Base-by-base conservation (phyloP, 2,797 vertebrate genomes). In the Poeciliopsis presidionis region DNA sequence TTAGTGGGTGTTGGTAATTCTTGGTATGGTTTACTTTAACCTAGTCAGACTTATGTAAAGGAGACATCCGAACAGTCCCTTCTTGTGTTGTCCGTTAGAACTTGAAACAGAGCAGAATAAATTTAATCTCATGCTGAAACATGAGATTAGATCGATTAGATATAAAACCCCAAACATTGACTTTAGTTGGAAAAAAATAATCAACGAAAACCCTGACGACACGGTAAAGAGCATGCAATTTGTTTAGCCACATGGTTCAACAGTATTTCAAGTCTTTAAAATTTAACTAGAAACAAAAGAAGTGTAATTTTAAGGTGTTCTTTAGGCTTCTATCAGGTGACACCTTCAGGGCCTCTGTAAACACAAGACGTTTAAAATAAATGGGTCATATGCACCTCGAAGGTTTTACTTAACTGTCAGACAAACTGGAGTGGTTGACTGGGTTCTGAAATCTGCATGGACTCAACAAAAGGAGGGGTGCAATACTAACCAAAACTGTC, bases 321-420 rank as follows among this genome's bases (percentile, higher is more conserved):
- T 75, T 70, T 75, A 30, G 85, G 59, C 80, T 80, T 78, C 72
- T 59, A 59, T 81, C 59, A 79, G 73, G 59, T 75, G 79, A 92
- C 84, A 87, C 79, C 74, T 84, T 86, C 81, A 41, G 51, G 75
- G 75, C 73, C 76, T 83, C 69, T 80, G 84, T 82, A 84, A 92
- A 93, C 86, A 90, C 70, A 84, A 46, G 80, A 77, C 63, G 69
- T 79, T 39, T 43, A 47, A 87, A 90, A 79, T 85, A 47, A 92
- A 83, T 80, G 49, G 84, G 74, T 75, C 33, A 74, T 74, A 70
- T 75, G 76, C 70, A 77, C 74, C 86, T 51, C 22, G 59, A 77
- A 81, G 82, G 70, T 67, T 85, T 84, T 74, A 76, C 79, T 76
- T 87, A 71, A 86, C 82, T 91, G 78, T 83, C 84, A 85, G 63